Evolutionary conservation across 2,113 vertebrate species (phyloP).

Genomic region (Ammodytes marinus): DNA sequence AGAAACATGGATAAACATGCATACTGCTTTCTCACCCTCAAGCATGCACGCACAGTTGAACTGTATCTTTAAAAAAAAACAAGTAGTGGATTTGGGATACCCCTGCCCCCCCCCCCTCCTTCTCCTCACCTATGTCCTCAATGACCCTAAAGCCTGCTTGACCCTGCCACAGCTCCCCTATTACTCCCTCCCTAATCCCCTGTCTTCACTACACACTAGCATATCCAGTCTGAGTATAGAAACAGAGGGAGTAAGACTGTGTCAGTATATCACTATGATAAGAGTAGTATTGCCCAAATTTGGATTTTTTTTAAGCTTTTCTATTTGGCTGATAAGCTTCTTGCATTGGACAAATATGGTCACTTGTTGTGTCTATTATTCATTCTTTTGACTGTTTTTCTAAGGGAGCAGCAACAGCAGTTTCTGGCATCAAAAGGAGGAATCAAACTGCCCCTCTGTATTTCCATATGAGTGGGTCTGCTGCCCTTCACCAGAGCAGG

Average conservation of each 20-base stretch:
- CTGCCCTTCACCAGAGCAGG: not conserved
- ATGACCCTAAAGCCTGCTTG: slow-evolving; percentile 58
- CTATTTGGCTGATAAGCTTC: not conserved
- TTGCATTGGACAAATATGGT: slow-evolving; percentile 1
- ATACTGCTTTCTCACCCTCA: not conserved
- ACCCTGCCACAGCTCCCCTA: slow-evolving; percentile 36
- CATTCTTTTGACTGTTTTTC: slow-evolving; percentile 30
- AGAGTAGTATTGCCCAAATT: not conserved
- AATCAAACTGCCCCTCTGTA: slow-evolving; percentile 17
- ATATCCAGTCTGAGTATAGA: not conserved
- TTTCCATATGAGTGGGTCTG: slow-evolving; percentile 30
- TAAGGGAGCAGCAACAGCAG: not conserved
- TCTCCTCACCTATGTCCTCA: slow-evolving; percentile 71
- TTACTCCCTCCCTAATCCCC: slow-evolving; percentile 29
- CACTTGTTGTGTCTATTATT: not conserved
- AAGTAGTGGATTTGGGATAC: slow-evolving; percentile 56
- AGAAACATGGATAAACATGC: not conserved
- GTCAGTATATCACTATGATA: not conserved
- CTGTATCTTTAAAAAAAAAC: slow-evolving; percentile 27
- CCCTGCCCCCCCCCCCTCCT: slow-evolving; percentile 41
- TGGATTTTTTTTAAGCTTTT: not conserved
- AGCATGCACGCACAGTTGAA: slow-evolving; percentile 5
- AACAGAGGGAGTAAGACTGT: not conserved
- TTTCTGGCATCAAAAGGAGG: slow-evolving; percentile 6
- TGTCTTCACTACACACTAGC: not conserved